Base-by-base conservation (phyloP, 2,888 invertebrate species). In the Drosophila neoperkinsi region DNA sequence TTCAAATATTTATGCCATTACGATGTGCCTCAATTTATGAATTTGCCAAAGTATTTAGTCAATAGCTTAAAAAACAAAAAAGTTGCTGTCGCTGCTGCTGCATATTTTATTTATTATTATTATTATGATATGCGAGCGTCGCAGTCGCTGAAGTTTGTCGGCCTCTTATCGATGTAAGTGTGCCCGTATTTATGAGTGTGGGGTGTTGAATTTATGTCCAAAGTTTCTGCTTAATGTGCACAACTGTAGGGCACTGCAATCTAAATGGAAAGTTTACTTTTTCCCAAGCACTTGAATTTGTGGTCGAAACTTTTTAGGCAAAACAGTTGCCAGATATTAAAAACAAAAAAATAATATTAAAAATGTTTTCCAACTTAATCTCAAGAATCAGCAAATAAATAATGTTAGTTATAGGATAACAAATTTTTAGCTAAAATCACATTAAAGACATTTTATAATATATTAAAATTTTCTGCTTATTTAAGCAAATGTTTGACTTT, bases 1-100 rank as follows among this genome's bases (percentile, higher is more conserved):
- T 84, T 86, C 71, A 88, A 86, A 88, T 86, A 86, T 86, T 86
- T 88, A 86, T 82, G 84, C 71, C 76, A 79, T 84, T 75, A 82
- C 71, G 82, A 76, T 78, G 73, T 75, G 84, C 82, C 81, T 77
- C 76, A 86, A 88, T 86, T 86, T 86, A 88, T 87, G 89, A 87
- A 89, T 87, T 87, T 84, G 81, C 74, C 83, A 81, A 87, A 89
- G 87, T 89, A 87, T 89, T 87, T 87, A 87, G 89, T 87, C 89
- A 84, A 87, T 89, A 87, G 86, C 89, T 81, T 75, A 74, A 74
- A 74, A 75, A 62, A 71, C 63, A 68, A 74, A 67, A 79, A 80
- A 56, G 28, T 13, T 5, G 67, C 66, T 77, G 51, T 50, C 67
- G 51, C 55, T 57, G 46, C 52, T 71, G 66, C 73, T 79, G 84